These are phyloP conservation scores for Lepisosteus osseus DNA, from an alignment of 2,113 vertebrate species.

Conservation along the genomic window DNA sequence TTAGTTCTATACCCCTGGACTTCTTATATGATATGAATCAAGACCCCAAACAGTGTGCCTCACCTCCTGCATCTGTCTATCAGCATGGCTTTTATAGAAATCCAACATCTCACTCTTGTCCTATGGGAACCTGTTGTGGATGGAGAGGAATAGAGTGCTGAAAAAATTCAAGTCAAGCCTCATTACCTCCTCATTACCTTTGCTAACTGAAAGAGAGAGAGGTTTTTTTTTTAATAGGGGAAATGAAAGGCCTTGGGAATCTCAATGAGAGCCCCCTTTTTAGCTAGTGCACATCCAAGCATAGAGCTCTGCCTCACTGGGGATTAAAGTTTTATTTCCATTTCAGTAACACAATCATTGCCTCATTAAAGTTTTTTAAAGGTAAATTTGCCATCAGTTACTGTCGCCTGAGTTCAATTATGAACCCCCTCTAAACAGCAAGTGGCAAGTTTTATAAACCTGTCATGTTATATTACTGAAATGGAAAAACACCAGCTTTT, in stretches of 20 bases:
- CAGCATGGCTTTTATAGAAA: slow-evolving; percentile 65
- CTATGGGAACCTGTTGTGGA: slow-evolving; percentile 77
- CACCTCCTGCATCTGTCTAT: slow-evolving; percentile 67
- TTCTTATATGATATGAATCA: slow-evolving; percentile 50
- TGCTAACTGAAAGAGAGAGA: slow-evolving; percentile 78
- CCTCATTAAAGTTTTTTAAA: slow-evolving; percentile 78
- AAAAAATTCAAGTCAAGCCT: slow-evolving; percentile 86
- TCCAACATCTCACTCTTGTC: slow-evolving; percentile 67
- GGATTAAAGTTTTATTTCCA: slow-evolving; percentile 78
- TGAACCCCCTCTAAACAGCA: slow-evolving; percentile 46
- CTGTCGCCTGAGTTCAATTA: slow-evolving; percentile 49
- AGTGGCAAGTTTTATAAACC: slow-evolving; percentile 60
- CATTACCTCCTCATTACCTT: slow-evolving; percentile 93
- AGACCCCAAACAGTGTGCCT: slow-evolving; percentile 52
- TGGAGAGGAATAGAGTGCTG: slow-evolving; percentile 65
- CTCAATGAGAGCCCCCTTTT: slow-evolving; percentile 67
- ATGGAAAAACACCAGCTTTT: slow-evolving; percentile 41
- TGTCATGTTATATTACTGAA: slow-evolving; percentile 49
- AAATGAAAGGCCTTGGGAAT: slow-evolving; percentile 74
- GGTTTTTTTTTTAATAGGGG: slow-evolving; percentile 61
- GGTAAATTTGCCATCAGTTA: slow-evolving; percentile 70
- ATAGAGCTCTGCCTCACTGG: slow-evolving; percentile 67
- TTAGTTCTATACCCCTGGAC: slow-evolving; percentile 6
- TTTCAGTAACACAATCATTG: slow-evolving; percentile 73
- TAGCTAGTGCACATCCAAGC: slow-evolving; percentile 78